Conservation (phyloP, 1,140 invertebrate species). For the Bombus picipes region DNA sequence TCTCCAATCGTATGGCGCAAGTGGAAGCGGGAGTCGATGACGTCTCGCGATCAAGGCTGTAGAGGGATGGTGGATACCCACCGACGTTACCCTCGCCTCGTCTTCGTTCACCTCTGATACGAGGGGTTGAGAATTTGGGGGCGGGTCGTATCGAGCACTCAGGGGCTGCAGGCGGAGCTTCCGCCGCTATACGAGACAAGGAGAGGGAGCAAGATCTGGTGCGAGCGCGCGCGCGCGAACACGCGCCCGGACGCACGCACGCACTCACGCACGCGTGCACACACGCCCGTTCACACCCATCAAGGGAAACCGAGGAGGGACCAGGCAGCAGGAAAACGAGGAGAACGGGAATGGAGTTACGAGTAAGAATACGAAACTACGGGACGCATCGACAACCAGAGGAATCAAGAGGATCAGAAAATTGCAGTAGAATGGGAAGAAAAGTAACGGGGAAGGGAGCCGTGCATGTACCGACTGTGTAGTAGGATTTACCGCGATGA, state of each 20-base stretch:
- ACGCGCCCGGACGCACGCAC: background rate
- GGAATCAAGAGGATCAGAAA: background rate
- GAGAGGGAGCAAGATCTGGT: slow-evolving; percentile 34
- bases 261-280: background rate
- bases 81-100: slow-evolving; percentile 57
- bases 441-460: background rate
- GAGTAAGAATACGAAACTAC: slow-evolving; percentile 6
- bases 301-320: slow-evolving; percentile 18
- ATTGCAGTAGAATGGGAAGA: slow-evolving; percentile 4
- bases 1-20: slow-evolving; percentile 47
- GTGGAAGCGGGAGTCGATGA: slow-evolving; percentile 43
- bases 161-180: slow-evolving; percentile 58
- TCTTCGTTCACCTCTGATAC: slow-evolving; percentile 65
- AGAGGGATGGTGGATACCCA: slow-evolving; percentile 54
- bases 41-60: slow-evolving; percentile 43
- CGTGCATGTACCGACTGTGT: background rate
- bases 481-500: background rate
- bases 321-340: background rate
- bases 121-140: slow-evolving; percentile 71
- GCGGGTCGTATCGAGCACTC: slow-evolving; percentile 66
- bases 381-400: background rate
- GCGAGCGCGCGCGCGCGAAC: background rate
- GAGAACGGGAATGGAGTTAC: background rate
- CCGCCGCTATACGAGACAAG: slow-evolving; percentile 29
- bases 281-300: slow-evolving; percentile 30